Conservation (phyloP, 2,888 invertebrate species). For the Anoplius nigerrimus region DNA sequence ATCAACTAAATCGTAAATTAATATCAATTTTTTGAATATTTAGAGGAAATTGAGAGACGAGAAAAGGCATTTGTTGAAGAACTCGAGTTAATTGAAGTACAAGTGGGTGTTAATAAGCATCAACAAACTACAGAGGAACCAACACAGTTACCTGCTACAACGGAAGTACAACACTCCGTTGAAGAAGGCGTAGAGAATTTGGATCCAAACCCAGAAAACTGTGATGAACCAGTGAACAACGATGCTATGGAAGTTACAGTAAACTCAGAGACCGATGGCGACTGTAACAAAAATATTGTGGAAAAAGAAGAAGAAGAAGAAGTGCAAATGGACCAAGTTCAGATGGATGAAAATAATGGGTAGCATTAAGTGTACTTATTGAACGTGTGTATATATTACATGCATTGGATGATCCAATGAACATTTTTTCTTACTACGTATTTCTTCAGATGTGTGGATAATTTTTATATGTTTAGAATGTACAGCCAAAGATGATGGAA, state of each 20-base stretch:
- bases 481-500: slow-evolving; percentile 4
- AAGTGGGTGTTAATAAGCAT: slow-evolving; percentile 64
- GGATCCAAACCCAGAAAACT: slow-evolving; percentile 69
- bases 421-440: slow-evolving; percentile 39
- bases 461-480: slow-evolving; percentile 22
- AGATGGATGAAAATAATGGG: slow-evolving; percentile 66
- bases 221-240: slow-evolving; percentile 35
- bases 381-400: slow-evolving; percentile 48
- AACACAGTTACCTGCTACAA: slow-evolving; percentile 35
- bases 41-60: slow-evolving; percentile 70
- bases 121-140: slow-evolving; percentile 62
- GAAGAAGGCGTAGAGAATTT: slow-evolving; percentile 70
- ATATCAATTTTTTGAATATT: slow-evolving; percentile 19
- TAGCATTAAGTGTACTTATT: slow-evolving; percentile 58
- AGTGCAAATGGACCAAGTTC: slow-evolving; percentile 46
- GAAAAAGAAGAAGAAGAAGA: slow-evolving; percentile 49
- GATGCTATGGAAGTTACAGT: slow-evolving; percentile 35
- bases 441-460: slow-evolving; percentile 25
- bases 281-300: slow-evolving; percentile 37
- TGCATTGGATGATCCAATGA: slow-evolving; percentile 48
- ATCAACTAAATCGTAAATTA: neutral
- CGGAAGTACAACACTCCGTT: slow-evolving; percentile 48
- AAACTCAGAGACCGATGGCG: slow-evolving; percentile 41
- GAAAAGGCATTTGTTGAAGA: slow-evolving; percentile 67
- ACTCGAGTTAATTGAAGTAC: slow-evolving; percentile 67